A percentile compares a stretch with the other conserved stretches of the same genome.
Evolutionary conservation across 64 coral and sea anemone genomes (phyloP).

Genomic region (Stichodactyla helianthus): DNA sequence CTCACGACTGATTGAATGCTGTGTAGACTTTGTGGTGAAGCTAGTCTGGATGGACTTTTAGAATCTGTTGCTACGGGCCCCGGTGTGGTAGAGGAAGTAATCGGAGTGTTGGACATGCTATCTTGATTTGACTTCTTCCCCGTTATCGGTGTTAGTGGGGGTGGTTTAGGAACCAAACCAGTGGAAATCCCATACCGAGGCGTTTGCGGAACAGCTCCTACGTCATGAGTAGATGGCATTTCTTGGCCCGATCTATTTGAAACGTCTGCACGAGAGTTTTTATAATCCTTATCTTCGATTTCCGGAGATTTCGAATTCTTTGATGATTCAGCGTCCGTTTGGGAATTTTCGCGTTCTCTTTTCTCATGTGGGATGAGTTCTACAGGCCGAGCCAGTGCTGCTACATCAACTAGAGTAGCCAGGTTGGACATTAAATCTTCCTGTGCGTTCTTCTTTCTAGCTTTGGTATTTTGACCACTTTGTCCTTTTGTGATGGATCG

Average conservation of each 20-base stretch:
- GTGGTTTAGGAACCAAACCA: slow-evolving; percentile 79
- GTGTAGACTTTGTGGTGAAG: slow-evolving; percentile 50
- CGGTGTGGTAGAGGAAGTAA: background rate
- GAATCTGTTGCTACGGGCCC: background rate
- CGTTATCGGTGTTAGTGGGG: slow-evolving; percentile 85
- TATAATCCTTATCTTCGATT: background rate
- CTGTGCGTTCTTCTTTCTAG: background rate
- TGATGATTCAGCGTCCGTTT: background rate
- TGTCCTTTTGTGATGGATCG: background rate
- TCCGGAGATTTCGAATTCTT: background rate
- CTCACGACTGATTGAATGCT: slow-evolving; percentile 7
- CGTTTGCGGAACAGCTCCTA: background rate
- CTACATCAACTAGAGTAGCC: slow-evolving; percentile 74
- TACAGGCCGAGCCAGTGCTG: slow-evolving; percentile 56
- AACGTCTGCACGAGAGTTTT: background rate
- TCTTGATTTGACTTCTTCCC: slow-evolving; percentile 36
- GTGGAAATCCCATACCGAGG: slow-evolving; percentile 85
- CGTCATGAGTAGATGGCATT: background rate
- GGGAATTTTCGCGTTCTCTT: background rate
- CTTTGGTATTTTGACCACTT: background rate
- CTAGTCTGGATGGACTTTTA: slow-evolving; percentile 36
- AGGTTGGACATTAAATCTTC: slow-evolving; percentile 39
- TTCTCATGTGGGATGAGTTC: slow-evolving; percentile 27
- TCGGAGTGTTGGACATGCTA: background rate
- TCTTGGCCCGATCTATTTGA: background rate